phyloP scores from a whole-genome alignment of 2,113 vertebrate genomes.

The Amblyornis subalaris region DNA sequence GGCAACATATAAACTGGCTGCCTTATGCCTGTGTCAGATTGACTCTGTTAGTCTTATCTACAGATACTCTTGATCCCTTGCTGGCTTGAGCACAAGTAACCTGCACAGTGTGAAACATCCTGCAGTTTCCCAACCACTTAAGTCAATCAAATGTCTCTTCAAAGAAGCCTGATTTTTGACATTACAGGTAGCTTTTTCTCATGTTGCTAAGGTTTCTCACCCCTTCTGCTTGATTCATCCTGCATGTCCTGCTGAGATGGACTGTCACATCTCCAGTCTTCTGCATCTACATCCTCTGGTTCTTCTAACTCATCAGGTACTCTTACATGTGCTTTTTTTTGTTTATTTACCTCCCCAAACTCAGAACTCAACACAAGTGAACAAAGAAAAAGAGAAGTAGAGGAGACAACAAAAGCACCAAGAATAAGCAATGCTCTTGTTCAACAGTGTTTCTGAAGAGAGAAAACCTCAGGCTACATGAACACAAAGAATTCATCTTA shows the following conservation, averaged over 20 bases:
- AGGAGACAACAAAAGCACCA: not conserved
- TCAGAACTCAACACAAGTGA: not conserved
- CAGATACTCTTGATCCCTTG: not conserved
- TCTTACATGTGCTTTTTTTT: fast-evolving
- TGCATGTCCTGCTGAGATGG: not conserved
- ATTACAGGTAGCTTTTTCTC: not conserved
- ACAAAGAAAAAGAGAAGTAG: not conserved
- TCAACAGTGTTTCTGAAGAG: not conserved
- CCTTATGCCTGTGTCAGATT: not conserved
- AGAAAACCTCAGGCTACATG: not conserved
- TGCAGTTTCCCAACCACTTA: not conserved
- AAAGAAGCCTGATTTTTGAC: not conserved
- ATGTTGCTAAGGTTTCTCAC: not conserved
- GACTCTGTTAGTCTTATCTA: not conserved
- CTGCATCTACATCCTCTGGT: fast-evolving
- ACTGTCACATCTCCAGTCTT: not conserved
- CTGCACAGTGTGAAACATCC: not conserved
- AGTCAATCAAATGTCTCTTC: not conserved
- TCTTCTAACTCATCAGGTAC: not conserved
- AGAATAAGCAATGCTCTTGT: not conserved
- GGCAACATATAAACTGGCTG: not conserved
- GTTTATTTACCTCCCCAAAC: not conserved
- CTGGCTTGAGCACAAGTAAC: not conserved
- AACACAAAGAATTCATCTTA: not conserved
- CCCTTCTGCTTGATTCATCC: not conserved